Evolutionary conservation across 1,140 invertebrate genomes (phyloP).

Genomic region (Heliconius eleuchia): DNA sequence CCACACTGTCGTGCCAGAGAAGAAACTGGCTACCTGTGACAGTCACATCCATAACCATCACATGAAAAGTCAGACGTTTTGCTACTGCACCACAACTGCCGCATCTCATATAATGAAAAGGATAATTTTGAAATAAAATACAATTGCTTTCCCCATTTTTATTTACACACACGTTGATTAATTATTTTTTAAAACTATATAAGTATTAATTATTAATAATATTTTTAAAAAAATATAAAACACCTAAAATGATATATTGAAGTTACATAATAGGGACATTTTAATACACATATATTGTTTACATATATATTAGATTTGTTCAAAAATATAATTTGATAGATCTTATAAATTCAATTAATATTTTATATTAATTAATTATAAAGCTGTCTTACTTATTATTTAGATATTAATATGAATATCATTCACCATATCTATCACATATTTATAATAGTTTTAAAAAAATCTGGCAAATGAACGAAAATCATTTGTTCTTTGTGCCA

Average conservation of each 20-base stretch:
- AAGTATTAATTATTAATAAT: background rate
- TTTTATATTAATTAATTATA: background rate
- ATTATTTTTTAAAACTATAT: background rate
- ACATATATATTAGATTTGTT: background rate
- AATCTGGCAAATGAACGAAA: background rate
- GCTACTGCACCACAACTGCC: too few relatives aligned
- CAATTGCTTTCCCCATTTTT: background rate
- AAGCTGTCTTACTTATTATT: background rate
- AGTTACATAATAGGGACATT: background rate
- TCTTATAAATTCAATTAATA: background rate
- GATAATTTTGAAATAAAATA: background rate
- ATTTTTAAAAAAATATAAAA: background rate
- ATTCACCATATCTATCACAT: background rate
- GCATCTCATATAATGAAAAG: background rate
- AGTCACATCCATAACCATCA: too few relatives aligned
- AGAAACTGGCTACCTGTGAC: too few relatives aligned
- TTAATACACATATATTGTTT: background rate
- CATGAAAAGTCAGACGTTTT: too few relatives aligned
- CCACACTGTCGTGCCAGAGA: too few relatives aligned
- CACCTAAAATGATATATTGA: background rate
- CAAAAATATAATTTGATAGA: background rate
- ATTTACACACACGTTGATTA: background rate
- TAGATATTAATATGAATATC: background rate
- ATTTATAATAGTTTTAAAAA: background rate
- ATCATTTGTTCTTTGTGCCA: background rate